Conservation (phyloP, 2,797 vertebrate genomes). For the Prunella strophiata region DNA sequence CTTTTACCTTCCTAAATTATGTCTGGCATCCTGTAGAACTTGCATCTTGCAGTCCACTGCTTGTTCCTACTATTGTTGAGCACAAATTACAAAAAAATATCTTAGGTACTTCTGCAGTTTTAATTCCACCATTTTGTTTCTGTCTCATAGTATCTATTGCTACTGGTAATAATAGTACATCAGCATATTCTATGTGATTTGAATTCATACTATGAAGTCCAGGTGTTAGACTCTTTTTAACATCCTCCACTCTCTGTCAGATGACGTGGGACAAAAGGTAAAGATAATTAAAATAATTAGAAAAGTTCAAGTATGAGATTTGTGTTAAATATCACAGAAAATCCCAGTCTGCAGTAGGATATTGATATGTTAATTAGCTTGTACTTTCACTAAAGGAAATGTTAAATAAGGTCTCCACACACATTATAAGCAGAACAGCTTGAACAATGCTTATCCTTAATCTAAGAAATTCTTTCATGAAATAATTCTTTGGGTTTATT, state of each 20-base stretch:
- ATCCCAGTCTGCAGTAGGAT: not conserved
- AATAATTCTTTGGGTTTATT: not conserved
- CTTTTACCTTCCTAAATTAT: not conserved
- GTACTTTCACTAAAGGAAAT: not conserved
- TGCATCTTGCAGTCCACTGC: not conserved
- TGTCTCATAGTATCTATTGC: not conserved
- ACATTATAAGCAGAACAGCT: not conserved
- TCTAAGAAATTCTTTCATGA: not conserved
- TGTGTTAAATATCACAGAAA: slow-evolving; percentile 20
- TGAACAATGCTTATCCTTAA: not conserved
- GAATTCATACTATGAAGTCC: not conserved
- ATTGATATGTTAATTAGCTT: slow-evolving; percentile 20
- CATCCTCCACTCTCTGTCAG: not conserved
- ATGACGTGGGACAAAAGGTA: not conserved
- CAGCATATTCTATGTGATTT: not conserved
- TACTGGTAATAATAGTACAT: not conserved
- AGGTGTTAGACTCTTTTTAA: not conserved
- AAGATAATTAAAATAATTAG: slow-evolving; percentile 36
- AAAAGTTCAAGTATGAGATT: slow-evolving; percentile 12
- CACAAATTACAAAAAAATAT: not conserved
- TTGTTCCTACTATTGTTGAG: not conserved
- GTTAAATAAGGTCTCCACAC: not conserved
- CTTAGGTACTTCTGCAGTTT: not conserved
- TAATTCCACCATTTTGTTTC: not conserved
- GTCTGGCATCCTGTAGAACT: not conserved